A percentile compares a stretch with the other conserved stretches of the same genome.
phyloP scores from a whole-genome alignment of 2,888 invertebrate species.

The Pilophorus perplexus region DNA sequence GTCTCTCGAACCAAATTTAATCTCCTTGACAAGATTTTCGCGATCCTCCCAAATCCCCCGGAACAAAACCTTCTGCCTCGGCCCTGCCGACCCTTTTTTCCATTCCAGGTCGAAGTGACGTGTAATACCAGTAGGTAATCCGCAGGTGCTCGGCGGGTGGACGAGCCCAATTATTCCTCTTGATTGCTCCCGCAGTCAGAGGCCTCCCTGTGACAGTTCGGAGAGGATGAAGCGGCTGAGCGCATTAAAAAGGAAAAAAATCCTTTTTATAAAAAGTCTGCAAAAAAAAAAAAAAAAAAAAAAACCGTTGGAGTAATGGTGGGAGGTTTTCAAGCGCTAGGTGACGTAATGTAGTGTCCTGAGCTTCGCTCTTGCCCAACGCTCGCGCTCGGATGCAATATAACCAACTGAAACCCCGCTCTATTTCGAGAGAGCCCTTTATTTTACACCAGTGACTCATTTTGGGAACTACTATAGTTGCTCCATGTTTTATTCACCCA shows the following conservation, averaged over 20 bases:
- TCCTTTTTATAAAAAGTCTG: no score
- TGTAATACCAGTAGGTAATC: no score
- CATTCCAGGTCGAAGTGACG: no score
- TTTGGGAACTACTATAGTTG: not conserved
- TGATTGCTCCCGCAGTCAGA: conserved; percentile 9
- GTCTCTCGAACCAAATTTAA: no score
- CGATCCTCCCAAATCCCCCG: no score
- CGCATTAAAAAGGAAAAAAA: not conserved
- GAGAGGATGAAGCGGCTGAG: not conserved
- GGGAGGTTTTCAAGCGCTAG: not conserved
- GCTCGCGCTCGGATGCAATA: not conserved
- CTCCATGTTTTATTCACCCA: no score
- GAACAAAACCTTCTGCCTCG: no score
- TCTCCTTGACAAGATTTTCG: no score
- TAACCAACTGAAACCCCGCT: not conserved
- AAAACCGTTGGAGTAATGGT: not conserved
- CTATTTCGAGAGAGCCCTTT: not conserved
- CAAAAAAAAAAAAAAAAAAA: not conserved
- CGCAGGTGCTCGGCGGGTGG: no score
- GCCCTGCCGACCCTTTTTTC: no score
- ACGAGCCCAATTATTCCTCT: conserved; percentile 7
- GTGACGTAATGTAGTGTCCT: not conserved
- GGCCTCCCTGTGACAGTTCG: not conserved
- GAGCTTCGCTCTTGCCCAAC: not conserved
- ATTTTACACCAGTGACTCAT: not conserved